Conservation (phyloP, 2,113 vertebrate genomes). For the Anarhynchus alexandrinus region DNA sequence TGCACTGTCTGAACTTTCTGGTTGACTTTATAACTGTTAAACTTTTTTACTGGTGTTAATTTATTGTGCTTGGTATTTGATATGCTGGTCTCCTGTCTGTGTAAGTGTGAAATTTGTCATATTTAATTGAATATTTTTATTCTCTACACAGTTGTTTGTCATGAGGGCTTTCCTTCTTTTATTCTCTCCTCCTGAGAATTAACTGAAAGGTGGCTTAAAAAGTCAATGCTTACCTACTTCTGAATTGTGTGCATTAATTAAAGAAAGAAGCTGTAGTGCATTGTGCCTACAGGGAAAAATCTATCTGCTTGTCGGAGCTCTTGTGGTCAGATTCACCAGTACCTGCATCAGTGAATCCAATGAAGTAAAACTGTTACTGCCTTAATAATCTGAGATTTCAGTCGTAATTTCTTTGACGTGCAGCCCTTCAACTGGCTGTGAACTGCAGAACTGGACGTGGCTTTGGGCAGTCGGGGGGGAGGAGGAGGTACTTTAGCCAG, state of each 20-base stretch:
- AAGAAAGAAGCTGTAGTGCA: background rate
- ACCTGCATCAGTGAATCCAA: background rate
- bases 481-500: background rate
- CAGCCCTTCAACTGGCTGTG: background rate
- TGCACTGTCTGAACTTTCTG: conserved; percentile 76
- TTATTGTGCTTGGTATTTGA: conserved; percentile 68
- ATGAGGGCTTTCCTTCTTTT: conserved; percentile 17
- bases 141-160: conserved; percentile 4
- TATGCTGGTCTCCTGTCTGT: conserved; percentile 52
- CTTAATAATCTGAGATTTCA: conserved; percentile 53
- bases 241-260: background rate
- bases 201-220: background rate
- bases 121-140: conserved; percentile 42
- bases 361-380: conserved; percentile 35
- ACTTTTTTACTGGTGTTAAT: conserved; percentile 71
- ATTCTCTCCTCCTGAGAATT: background rate
- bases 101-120: conserved; percentile 36
- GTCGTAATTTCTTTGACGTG: background rate
- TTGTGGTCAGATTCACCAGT: background rate
- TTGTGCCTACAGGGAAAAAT: background rate
- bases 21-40: conserved; percentile 68
- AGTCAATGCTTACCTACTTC: background rate
- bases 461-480: background rate
- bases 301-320: background rate
- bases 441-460: background rate